Percentiles rank a stretch among this genome's conserved stretches.
phyloP scores from a whole-genome alignment of 2,113 vertebrate genomes.

The Genyomyrus donnyi region DNA sequence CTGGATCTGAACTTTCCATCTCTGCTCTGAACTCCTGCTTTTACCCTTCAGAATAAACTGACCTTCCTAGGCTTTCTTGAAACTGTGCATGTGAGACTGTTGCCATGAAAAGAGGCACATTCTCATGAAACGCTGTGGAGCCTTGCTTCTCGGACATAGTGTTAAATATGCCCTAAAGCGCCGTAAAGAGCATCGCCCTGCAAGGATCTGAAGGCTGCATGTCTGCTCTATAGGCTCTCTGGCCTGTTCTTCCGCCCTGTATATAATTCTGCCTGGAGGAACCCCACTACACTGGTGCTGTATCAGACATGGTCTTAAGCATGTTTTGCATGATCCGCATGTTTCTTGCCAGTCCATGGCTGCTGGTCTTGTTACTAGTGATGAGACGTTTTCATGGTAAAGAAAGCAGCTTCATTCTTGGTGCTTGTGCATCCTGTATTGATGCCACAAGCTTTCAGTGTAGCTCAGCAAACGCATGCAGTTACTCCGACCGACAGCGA shows the following conservation, averaged over 20 bases:
- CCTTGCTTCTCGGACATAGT: not conserved
- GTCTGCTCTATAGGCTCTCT: not conserved
- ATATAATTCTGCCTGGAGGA: not conserved
- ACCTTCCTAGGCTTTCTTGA: not conserved
- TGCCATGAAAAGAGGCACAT: not conserved
- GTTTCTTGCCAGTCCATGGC: not conserved
- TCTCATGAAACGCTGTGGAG: not conserved
- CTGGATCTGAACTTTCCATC: not conserved
- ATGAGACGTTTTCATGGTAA: not conserved
- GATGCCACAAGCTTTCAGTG: not conserved
- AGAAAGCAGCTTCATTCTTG: not conserved
- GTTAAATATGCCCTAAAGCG: not conserved
- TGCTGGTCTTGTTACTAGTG: not conserved
- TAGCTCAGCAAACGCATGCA: not conserved
- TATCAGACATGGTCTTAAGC: not conserved
- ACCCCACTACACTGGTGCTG: not conserved
- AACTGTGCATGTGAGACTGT: not conserved
- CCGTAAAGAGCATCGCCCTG: not conserved
- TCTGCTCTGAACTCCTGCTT: not conserved
- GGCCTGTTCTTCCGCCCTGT: not conserved
- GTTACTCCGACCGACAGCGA: not conserved
- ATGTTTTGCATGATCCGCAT: not conserved
- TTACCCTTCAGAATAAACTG: not conserved
- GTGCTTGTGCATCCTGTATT: not conserved
- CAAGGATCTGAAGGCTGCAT: not conserved